Evolutionary conservation across 2,888 invertebrate genomes (phyloP).

Genomic region (Geophilus truncorum): DNA sequence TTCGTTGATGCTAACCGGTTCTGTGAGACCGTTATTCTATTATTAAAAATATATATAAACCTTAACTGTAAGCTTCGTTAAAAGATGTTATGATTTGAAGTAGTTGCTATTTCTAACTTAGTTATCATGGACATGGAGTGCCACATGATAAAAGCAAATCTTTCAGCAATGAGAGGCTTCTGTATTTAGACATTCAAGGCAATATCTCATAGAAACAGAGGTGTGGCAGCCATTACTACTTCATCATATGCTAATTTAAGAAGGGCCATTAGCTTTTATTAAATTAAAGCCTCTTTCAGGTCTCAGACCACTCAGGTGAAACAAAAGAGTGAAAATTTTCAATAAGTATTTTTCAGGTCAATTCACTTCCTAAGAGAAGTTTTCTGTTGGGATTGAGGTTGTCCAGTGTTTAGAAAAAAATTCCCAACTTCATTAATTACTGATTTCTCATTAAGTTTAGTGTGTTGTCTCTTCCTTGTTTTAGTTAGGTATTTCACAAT

Average conservation of each 20-base stretch:
- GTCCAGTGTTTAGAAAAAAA: background rate
- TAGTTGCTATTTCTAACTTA: background rate
- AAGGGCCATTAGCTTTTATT: background rate
- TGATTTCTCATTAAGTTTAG: background rate
- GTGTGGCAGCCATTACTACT: slow-evolving; percentile 25
- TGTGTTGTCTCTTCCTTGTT: background rate
- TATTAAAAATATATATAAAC: too few species aligned
- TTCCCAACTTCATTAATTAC: background rate
- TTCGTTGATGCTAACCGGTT: too few species aligned
- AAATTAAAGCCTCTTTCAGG: background rate
- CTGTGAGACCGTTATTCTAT: too few species aligned
- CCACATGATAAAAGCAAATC: slow-evolving; percentile 2
- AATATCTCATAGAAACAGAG: background rate
- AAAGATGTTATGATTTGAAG: background rate
- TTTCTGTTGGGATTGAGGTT: background rate
- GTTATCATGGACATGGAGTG: background rate
- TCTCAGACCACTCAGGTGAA: background rate
- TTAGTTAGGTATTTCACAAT: too few species aligned
- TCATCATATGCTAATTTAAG: slow-evolving; percentile 6
- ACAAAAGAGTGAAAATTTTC: slow-evolving; percentile 13
- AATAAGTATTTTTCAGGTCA: background rate
- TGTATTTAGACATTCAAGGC: slow-evolving; percentile 22
- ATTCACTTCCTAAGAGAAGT: background rate
- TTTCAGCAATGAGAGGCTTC: slow-evolving; percentile 11
- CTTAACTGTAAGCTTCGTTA: background rate